Evolutionary conservation across 2,797 vertebrate genomes (phyloP), one percentile per base, ranked within the genome.

Genomic region (Coreius guichenoti): DNA sequence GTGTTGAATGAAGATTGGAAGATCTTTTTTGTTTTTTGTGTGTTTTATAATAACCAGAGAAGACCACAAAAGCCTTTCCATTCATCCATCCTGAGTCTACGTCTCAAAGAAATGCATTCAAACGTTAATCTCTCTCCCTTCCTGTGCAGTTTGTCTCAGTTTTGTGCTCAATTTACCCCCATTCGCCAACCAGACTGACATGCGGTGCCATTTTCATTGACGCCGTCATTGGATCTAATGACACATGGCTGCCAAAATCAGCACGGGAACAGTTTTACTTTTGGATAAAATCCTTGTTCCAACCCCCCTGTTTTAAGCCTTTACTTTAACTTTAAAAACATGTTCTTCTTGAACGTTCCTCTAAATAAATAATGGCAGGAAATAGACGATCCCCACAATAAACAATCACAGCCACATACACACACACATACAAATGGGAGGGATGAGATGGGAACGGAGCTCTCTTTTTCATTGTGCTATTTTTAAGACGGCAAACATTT

Each of bases 371-470:
- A 93, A 92, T 92, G 91, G 81, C 92, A 93, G 93, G 94, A 94
- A 95, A 92, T 91, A 90, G 91, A 92, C 91, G 89, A 90, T 61
- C 91, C 94, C 92, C 92, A 94, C 93, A 93, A 94, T 94, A 94
- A 94, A 94, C 93, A 95, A 92, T 93, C 93, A 91, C 91, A 92
- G 90, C 86, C 80, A 45, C 87, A 90, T 84, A 74, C 31, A 92
- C 91, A 77, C 88, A 89, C 86, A 77, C 47, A 92, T 90, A 89
- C 68, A 47, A n/a, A 86, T 90, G 86, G 86, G 89, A 91, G 90
- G 89, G 90, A 88, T 88, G 86, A 89, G 92, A 92, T 90, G 89
- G 91, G 90, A 91, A 91, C 85, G 84, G 49, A 39, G 85, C 39
- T 8, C 47, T 33, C 75, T 87, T 84, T 88, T 87, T 83, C 69